Conservation (phyloP, 2,797 vertebrate species). For the Gambelia wislizenii region DNA sequence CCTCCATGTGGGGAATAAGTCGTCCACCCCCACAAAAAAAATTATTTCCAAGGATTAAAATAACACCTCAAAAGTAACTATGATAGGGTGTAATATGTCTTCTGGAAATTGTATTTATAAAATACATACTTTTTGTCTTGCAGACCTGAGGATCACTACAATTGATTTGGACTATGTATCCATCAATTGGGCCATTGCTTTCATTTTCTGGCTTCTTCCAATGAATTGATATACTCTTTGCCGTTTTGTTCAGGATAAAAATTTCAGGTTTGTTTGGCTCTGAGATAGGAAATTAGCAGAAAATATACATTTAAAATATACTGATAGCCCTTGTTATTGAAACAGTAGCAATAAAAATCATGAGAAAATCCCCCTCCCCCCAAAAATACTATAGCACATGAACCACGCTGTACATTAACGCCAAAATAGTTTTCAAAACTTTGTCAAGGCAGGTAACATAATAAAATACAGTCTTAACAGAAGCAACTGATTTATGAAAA, state of each 20-base stretch:
- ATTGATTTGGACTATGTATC: rapidly evolving
- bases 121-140: not conserved
- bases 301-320: not conserved
- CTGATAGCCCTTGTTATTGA: not conserved
- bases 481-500: not conserved
- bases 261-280: not conserved
- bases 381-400: not conserved
- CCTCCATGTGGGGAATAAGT: too few species aligned
- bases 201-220: not conserved
- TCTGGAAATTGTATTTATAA: not conserved
- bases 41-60: too few species aligned
- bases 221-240: not conserved
- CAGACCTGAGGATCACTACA: rapidly evolving
- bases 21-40: too few species aligned
- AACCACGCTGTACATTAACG: not conserved
- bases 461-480: not conserved
- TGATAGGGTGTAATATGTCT: not conserved
- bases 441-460: too few species aligned
- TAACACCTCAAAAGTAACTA: too few species aligned
- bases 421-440: not conserved
- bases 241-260: rapidly evolving
- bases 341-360: not conserved
- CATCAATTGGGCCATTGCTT: not conserved
- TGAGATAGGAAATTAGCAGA: not conserved
- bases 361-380: not conserved